Conservation (phyloP, 2,113 vertebrate genomes). For the Gorsachius goisagi region DNA sequence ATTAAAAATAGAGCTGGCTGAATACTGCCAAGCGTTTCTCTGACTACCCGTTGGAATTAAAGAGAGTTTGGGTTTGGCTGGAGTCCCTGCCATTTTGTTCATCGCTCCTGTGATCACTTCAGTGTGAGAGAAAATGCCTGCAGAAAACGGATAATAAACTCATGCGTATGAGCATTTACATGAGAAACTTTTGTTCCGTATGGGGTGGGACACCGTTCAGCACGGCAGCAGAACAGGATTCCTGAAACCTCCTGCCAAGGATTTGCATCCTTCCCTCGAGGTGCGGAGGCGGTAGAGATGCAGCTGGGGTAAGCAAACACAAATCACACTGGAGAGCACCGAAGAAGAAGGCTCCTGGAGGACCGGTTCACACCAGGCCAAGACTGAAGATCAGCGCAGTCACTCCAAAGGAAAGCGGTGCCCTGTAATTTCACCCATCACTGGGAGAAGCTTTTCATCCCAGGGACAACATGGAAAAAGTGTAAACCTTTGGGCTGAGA, state of each 20-base stretch:
- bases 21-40: neutral
- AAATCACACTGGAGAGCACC: neutral
- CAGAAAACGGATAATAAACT: neutral
- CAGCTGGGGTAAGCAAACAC: neutral
- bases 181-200: neutral
- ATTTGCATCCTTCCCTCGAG: neutral
- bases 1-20: slow-evolving; percentile 31
- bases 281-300: neutral
- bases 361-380: neutral
- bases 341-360: neutral
- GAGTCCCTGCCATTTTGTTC: neutral
- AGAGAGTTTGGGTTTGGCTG: neutral
- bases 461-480: neutral
- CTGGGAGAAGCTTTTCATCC: neutral
- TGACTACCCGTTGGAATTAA: neutral
- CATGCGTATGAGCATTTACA: neutral
- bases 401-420: neutral
- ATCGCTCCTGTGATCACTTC: neutral
- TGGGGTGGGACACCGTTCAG: neutral
- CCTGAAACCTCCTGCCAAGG: neutral
- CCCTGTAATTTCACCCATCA: neutral
- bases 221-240: neutral
- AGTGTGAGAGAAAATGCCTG: neutral
- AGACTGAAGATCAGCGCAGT: neutral
- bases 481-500: neutral